A percentile compares a stretch with the other conserved stretches of the same genome.
Evolutionary conservation across 1,140 invertebrate genomes (phyloP).

Genomic region (Drosophila sucinea): DNA sequence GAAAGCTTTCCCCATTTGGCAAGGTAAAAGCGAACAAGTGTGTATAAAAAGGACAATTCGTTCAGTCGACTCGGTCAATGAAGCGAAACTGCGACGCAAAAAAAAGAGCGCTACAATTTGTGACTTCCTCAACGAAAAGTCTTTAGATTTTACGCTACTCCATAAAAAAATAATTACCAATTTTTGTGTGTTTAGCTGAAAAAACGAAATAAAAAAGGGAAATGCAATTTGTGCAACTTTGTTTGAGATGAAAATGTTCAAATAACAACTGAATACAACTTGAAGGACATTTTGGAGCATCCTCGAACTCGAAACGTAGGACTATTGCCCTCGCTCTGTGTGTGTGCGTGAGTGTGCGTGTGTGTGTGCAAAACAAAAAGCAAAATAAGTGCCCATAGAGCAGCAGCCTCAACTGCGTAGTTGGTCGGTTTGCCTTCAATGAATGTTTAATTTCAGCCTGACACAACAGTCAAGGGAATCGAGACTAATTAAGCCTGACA

Average conservation of each 20-base stretch:
- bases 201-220: neutral
- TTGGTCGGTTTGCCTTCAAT: conserved; percentile 26
- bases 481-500: conserved; percentile 47
- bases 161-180: conserved; percentile 13
- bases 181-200: neutral
- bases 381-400: conserved; percentile 29
- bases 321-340: conserved; percentile 38
- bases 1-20: conserved; percentile 19
- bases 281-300: conserved; percentile 37
- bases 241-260: neutral
- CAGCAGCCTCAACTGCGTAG: conserved; percentile 57
- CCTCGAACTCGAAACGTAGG: conserved; percentile 27
- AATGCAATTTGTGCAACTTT: neutral
- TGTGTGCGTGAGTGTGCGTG: conserved; percentile 27
- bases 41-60: conserved; percentile 81
- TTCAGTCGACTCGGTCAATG: conserved; percentile 76
- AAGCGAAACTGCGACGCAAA: conserved; percentile 65
- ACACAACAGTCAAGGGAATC: conserved; percentile 30
- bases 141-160: conserved; percentile 31
- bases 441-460: conserved; percentile 38
- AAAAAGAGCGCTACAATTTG: conserved; percentile 51
- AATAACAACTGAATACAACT: neutral
- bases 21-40: conserved; percentile 80
- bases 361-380: conserved; percentile 43
- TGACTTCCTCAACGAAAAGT: conserved; percentile 1